Evolutionary conservation across 1,140 invertebrate genomes (phyloP).

Genomic region (Drosophila pseudoobscura): DNA sequence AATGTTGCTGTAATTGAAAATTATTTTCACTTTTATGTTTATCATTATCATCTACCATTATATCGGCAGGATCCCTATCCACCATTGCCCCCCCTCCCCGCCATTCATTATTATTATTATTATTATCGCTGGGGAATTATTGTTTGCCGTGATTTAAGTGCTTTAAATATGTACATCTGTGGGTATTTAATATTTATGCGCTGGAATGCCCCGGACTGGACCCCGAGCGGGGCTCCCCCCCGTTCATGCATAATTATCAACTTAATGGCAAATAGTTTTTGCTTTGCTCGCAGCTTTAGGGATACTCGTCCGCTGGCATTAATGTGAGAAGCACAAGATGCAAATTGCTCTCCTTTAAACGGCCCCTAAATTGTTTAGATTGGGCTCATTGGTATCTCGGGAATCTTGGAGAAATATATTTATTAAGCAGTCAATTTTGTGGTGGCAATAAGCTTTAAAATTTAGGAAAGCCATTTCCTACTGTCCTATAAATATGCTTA

Average conservation of each 20-base stretch:
- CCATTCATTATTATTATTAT: constrained; percentile 40
- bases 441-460: no score
- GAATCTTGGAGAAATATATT: no score
- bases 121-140: constrained; percentile 76
- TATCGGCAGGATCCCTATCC: constrained; percentile 7
- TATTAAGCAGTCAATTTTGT: no score
- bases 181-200: constrained; percentile 71
- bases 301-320: neutral
- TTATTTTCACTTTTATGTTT: constrained; percentile 82
- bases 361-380: no score
- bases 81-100: neutral
- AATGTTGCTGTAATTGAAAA: constrained; percentile 82
- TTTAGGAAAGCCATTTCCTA: no score
- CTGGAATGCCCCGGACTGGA: constrained; percentile 1
- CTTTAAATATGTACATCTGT: constrained; percentile 41
- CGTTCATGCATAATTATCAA: constrained; percentile 59
- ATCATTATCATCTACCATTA: constrained; percentile 72
- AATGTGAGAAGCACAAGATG: constrained; percentile 1
- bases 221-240: constrained; percentile 11
- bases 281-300: constrained; percentile 10
- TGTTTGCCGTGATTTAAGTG: constrained; percentile 77
- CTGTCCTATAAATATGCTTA: no score
- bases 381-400: no score
- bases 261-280: constrained; percentile 40
- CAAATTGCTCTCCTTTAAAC: neutral